Percentiles rank a stretch among this genome's conserved stretches.
phyloP scores from a whole-genome alignment of 1,140 invertebrate species.

The Drosophila grimshawi region DNA sequence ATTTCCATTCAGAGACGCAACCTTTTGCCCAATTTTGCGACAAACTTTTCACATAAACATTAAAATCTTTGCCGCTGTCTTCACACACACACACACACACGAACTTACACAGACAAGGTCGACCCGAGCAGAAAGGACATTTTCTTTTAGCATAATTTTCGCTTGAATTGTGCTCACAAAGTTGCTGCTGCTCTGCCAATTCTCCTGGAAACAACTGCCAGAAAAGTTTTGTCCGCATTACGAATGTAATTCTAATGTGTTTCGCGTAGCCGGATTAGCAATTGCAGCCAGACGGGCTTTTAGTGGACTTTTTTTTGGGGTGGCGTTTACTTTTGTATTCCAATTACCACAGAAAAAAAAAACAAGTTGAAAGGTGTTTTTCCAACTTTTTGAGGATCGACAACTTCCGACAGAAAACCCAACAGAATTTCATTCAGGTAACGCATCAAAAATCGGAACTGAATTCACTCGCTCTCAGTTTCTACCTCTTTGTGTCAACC shows the following conservation, averaged over 20 bases:
- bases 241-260: constrained; percentile 57
- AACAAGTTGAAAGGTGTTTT: constrained; percentile 68
- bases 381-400: constrained; percentile 54
- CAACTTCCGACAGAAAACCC: constrained; percentile 36
- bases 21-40: constrained; percentile 57
- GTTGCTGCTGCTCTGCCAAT: constrained; percentile 62
- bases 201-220: constrained; percentile 63
- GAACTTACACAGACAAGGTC: constrained; percentile 25
- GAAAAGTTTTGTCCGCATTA: constrained; percentile 55
- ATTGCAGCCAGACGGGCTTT: neutral
- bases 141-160: constrained; percentile 81
- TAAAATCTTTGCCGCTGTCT: constrained; percentile 57
- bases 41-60: constrained; percentile 79
- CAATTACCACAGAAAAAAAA: constrained; percentile 33
- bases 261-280: constrained; percentile 55
- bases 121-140: constrained; percentile 58
- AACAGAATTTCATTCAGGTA: constrained; percentile 47
- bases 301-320: neutral
- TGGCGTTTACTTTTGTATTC: constrained; percentile 1
- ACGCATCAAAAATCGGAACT: constrained; percentile 50
- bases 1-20: too few relatives aligned
- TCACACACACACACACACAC: constrained; percentile 13
- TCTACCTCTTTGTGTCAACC: constrained; percentile 53
- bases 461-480: neutral
- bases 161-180: constrained; percentile 66